A percentile compares a stretch with the other conserved stretches of the same genome.
Evolutionary conservation across 30 jellyfish, hydroid and myxozoan species (phyloP).

Genomic region (Morbakka virulenta): DNA sequence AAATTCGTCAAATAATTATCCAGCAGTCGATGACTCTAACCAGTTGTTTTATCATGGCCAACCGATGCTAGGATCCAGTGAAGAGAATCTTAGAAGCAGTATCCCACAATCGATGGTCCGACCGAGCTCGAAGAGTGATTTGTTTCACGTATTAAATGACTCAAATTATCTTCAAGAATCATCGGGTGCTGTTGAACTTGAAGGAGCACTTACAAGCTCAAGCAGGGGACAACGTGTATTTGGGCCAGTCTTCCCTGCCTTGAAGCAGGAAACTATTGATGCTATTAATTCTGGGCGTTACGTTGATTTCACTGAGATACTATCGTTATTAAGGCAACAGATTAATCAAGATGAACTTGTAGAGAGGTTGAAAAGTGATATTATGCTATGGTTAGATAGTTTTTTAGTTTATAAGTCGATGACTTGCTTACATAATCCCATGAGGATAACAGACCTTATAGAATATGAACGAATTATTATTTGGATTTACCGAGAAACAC

Average conservation of each 20-base stretch:
- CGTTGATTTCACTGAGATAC: constrained; percentile 57
- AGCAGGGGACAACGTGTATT: constrained; percentile 44
- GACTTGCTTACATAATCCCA: constrained; percentile 74
- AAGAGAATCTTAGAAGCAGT: too few species aligned
- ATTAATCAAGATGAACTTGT: constrained; percentile 47
- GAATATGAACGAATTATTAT: constrained; percentile 65
- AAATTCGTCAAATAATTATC: constrained; percentile 43
- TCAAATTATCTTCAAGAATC: too few species aligned
- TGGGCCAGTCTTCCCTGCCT: constrained; percentile 84
- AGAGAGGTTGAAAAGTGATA: constrained; percentile 56
- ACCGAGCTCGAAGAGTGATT: too few species aligned
- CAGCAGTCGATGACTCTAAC: constrained; percentile 46
- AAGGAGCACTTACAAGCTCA: not conserved
- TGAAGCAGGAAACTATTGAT: constrained; percentile 70
- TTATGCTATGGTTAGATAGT: constrained; percentile 82
- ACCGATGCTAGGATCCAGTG: too few species aligned
- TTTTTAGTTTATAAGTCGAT: constrained; percentile 62
- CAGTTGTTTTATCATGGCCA: constrained; percentile 20
- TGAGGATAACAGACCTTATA: constrained; percentile 61
- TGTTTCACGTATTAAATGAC: too few species aligned
- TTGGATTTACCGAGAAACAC: constrained; percentile 88
- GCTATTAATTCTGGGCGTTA: constrained; percentile 63
- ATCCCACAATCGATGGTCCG: too few species aligned
- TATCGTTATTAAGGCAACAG: constrained; percentile 47
- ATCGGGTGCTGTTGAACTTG: too few species aligned